Base-by-base conservation (phyloP, 2,888 invertebrate genomes). In the Atrina japonica region DNA sequence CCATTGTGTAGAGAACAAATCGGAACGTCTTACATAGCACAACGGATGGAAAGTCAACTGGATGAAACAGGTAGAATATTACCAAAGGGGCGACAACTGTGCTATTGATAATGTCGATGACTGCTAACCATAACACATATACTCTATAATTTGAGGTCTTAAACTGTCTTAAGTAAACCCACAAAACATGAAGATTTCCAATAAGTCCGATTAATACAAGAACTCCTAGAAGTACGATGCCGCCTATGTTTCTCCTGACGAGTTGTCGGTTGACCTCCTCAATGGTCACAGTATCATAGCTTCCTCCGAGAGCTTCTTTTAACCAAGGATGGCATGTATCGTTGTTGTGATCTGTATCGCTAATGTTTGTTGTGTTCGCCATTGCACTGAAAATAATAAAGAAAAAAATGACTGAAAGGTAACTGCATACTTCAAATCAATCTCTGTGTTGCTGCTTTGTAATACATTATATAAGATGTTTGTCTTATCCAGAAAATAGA, bases 131-230 rank as follows among this genome's bases (percentile, higher is more conserved):
- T 6, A 72, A 30, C 1, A 72, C 71, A 47, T 61, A 72, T n/a
- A 72, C 63, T 41, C 64, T 53, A 25, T 72, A 72, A 45, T 72
- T 72, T 23, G 71, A 72, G 11, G 53, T 72, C 27, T 58, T 56
- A 45, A 66, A 72, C 18, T 72, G 66, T 16, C 61, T 60, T 3
- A 63, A 43, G 40, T 72, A 72, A 16, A 67, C 47, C n/a, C 45
- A 66, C 30, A 72, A 21, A 18, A 72, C 71, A 9, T 72, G 71
- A 0, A 52, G 14, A 35, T 72, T 72, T 56, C 71, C 71, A 9
- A 72, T 50, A 0, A 72, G 47, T 30, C 71, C 71, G 11, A 67
- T 45, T 1, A 67, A 2, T 2, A 53, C 35, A 6, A 72, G 52
- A 18, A 43, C 41, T 7, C 52, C 35, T 3, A 72, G 53, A 11